Evolutionary conservation across 1,140 invertebrate genomes (phyloP).

Genomic region (Paramacrobiotus metropolitanus): DNA sequence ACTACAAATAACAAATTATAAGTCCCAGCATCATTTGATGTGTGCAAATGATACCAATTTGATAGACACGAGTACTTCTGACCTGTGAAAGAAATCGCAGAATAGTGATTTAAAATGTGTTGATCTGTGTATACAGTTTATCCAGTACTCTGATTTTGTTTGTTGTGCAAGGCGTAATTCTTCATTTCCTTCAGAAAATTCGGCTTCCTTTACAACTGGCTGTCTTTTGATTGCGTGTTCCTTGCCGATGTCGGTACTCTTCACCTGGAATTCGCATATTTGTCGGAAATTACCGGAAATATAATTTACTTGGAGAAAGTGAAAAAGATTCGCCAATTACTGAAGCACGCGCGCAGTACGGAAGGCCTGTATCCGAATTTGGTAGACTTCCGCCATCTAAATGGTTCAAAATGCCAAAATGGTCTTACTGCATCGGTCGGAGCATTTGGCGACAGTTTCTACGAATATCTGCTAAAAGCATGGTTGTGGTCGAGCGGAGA

Average conservation of each 20-base stretch:
- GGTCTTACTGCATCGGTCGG: slow-evolving; percentile 27
- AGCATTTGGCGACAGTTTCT: slow-evolving; percentile 31
- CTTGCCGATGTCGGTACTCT: slow-evolving; percentile 7
- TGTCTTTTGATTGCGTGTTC: neutral
- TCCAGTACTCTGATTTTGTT: no score
- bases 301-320: neutral
- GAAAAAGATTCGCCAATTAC: neutral
- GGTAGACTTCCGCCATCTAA: neutral
- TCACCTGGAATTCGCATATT: neutral
- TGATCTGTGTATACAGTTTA: no score
- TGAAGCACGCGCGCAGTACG: neutral
- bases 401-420: neutral
- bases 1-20: no score
- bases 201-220: neutral
- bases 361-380: neutral
- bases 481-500: slow-evolving; percentile 24
- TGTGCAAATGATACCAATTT: no score
- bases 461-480: slow-evolving; percentile 29
- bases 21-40: no score
- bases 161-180: no score
- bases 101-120: no score
- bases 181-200: no score
- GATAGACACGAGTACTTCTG: no score
- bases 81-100: no score
- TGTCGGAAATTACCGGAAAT: neutral